Evolutionary conservation across 1,140 invertebrate species (phyloP).

Genomic region (Diorhabda carinulata): DNA sequence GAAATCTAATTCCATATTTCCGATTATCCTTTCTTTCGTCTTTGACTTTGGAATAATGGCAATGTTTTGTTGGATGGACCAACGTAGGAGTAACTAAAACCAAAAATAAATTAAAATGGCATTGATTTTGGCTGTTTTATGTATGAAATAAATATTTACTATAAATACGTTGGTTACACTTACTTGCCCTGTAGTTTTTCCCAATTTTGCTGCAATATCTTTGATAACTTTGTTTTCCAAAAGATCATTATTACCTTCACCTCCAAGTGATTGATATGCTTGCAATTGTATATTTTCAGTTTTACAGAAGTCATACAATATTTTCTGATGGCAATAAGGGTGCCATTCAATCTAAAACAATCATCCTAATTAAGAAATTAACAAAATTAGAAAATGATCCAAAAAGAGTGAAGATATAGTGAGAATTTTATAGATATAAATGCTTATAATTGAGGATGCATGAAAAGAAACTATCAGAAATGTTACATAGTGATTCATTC

Average conservation of each 20-base stretch:
- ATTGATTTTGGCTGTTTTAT: neutral
- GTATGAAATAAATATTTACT: neutral
- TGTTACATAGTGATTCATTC: too few relatives aligned
- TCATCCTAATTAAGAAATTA: neutral
- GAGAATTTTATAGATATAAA: too few relatives aligned
- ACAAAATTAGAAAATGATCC: too few relatives aligned
- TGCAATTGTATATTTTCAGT: conserved; percentile 66
- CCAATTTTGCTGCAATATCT: conserved; percentile 55
- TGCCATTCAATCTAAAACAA: conserved; percentile 70
- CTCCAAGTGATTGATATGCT: conserved; percentile 76
- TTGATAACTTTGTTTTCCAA: conserved; percentile 57
- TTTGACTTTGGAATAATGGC: conserved; percentile 70
- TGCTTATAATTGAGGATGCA: too few relatives aligned
- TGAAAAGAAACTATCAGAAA: too few relatives aligned
- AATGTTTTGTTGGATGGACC: conserved; percentile 65
- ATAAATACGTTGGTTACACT: neutral
- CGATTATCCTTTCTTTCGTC: conserved; percentile 57
- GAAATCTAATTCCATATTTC: conserved; percentile 67
- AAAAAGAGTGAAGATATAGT: too few relatives aligned
- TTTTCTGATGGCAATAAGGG: conserved; percentile 66
- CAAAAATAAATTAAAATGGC: conserved; percentile 5
- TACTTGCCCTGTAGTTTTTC: conserved; percentile 59
- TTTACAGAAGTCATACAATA: conserved; percentile 64
- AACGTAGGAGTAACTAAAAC: conserved; percentile 57
- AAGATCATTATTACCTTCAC: conserved; percentile 54